phyloP scores from a whole-genome alignment of 2,113 vertebrate species.

The Muntiacus muntjak region DNA sequence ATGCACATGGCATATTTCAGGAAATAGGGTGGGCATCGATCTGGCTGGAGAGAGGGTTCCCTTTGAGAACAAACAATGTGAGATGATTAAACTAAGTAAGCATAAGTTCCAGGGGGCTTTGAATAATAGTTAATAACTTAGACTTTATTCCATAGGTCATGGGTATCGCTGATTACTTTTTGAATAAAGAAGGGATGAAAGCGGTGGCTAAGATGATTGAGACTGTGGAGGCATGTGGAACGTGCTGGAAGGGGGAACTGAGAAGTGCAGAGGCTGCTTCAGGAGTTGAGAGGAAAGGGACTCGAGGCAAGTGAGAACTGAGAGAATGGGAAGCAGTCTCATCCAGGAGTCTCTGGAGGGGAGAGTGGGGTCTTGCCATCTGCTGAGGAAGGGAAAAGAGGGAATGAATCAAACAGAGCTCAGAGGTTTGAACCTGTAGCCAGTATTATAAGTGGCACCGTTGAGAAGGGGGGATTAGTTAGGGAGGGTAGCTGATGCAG shows the following conservation, averaged over 20 bases:
- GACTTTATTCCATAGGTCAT: neutral
- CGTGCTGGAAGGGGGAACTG: neutral
- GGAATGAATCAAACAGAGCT: neutral
- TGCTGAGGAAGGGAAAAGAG: neutral
- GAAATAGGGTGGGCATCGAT: neutral
- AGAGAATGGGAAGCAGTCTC: neutral
- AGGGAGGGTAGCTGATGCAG: neutral
- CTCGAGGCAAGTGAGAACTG: neutral
- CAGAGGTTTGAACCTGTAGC: neutral
- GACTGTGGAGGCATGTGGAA: neutral
- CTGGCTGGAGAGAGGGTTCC: neutral
- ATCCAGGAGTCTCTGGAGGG: neutral
- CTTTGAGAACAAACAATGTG: neutral
- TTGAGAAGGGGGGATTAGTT: neutral
- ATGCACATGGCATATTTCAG: neutral
- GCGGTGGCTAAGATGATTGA: neutral
- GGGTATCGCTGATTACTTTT: neutral
- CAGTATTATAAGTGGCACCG: neutral
- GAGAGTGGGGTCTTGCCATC: neutral
- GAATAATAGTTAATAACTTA: neutral
- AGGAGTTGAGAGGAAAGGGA: neutral
- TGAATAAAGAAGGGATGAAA: constrained; percentile 2
- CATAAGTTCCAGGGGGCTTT: neutral
- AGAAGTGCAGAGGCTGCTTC: neutral
- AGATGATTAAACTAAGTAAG: neutral